Evolutionary conservation across 2,113 vertebrate species (phyloP).

Genomic region (Smithornis capensis): DNA sequence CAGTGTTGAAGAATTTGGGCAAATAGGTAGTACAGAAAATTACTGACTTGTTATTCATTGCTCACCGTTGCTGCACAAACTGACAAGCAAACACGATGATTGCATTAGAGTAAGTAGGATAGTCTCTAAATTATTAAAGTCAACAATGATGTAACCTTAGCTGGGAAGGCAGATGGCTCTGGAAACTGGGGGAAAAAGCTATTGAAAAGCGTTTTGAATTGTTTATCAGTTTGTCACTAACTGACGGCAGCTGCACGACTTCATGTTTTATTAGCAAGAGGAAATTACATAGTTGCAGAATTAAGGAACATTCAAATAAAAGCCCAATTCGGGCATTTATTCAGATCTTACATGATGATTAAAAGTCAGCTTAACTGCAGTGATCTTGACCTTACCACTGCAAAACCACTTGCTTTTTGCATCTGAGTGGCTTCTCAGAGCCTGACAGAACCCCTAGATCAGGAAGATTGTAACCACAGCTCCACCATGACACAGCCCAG

Average conservation of each 20-base stretch:
- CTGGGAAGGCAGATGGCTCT: background rate
- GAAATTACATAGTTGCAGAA: background rate
- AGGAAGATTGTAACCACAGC: no score
- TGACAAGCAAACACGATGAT: background rate
- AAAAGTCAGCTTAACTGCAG: background rate
- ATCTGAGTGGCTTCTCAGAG: background rate
- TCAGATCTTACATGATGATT: background rate
- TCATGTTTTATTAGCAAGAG: background rate
- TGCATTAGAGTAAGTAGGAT: background rate
- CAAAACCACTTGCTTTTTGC: background rate
- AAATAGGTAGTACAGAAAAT: background rate
- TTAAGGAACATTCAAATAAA: background rate
- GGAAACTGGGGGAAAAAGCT: background rate
- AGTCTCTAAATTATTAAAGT: slow-evolving; percentile 39
- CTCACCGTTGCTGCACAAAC: background rate
- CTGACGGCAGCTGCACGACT: background rate
- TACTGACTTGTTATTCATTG: background rate
- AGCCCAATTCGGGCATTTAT: background rate
- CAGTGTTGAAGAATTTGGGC: background rate
- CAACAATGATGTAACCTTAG: background rate
- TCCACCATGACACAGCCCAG: background rate
- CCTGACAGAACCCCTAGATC: no score
- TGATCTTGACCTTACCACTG: background rate
- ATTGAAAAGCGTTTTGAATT: background rate
- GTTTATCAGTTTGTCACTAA: background rate